phyloP scores from a whole-genome alignment of 1,140 invertebrate genomes.

The Papilio aristodemus region DNA sequence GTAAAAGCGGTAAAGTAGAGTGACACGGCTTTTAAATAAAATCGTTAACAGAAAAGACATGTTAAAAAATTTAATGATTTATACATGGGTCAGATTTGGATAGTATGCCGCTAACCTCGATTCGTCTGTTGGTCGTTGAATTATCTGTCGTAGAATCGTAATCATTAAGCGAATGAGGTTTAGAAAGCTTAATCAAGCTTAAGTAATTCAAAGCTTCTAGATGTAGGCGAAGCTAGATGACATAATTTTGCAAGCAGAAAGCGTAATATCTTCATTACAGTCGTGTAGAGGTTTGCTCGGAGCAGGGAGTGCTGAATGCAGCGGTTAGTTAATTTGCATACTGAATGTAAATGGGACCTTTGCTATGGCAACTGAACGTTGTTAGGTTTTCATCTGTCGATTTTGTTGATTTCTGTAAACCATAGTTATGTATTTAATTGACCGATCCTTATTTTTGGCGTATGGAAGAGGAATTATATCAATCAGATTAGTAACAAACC shows the following conservation, averaged over 20 bases:
- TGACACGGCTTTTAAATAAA: too few species aligned
- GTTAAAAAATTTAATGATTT: too few species aligned
- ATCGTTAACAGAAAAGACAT: too few species aligned
- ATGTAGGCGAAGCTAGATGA: not conserved
- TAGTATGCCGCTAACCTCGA: not conserved
- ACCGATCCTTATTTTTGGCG: too few species aligned
- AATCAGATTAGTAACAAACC: too few species aligned
- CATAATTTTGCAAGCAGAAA: slow-evolving; percentile 21
- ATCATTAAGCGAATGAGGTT: not conserved
- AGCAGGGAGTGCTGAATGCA: slow-evolving; percentile 32
- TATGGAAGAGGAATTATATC: too few species aligned
- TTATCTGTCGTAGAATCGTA: not conserved
- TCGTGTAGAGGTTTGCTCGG: slow-evolving; percentile 36
- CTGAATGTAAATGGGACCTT: not conserved
- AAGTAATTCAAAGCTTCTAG: not conserved
- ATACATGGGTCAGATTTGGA: too few species aligned
- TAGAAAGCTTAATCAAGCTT: not conserved
- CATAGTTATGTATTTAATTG: too few species aligned
- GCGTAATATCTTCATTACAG: slow-evolving; percentile 25
- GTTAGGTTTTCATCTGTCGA: not conserved
- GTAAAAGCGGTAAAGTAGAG: too few species aligned
- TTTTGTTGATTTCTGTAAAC: not conserved
- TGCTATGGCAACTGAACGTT: not conserved
- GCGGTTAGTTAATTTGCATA: slow-evolving; percentile 14
- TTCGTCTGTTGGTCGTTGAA: not conserved